Conservation (phyloP, 2,113 vertebrate genomes). For the Sinocyclocheilus anshuiensis region DNA sequence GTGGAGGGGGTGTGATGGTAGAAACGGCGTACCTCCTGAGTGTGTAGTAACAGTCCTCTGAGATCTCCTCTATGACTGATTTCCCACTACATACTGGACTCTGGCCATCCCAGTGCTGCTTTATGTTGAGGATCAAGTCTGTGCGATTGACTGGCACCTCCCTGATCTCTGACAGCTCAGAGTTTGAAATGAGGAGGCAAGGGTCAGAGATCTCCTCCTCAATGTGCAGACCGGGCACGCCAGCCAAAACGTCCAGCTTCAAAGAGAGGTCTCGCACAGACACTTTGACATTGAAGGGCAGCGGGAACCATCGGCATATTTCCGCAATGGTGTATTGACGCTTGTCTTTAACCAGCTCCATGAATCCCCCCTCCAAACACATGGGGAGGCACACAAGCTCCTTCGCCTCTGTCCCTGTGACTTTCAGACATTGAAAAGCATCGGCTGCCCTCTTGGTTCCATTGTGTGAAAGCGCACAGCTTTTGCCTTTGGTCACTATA, state of each 20-base stretch:
- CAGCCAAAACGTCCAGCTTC: conserved; percentile 79
- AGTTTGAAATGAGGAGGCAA: conserved; percentile 77
- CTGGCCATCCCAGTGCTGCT: conserved; percentile 56
- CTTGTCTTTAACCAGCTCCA: conserved; percentile 84
- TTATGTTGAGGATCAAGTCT: conserved; percentile 72
- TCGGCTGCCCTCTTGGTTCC: conserved; percentile 65
- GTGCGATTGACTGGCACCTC: conserved; percentile 77
- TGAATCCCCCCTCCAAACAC: conserved; percentile 82
- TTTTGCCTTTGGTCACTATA: conserved; percentile 72
- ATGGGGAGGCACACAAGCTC: conserved; percentile 78
- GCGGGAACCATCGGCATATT: conserved; percentile 74
- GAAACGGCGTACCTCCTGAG: conserved; percentile 79
- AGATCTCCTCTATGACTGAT: conserved; percentile 78
- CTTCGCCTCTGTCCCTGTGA: conserved; percentile 52
- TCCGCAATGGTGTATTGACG: conserved; percentile 78
- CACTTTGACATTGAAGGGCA: conserved; percentile 86
- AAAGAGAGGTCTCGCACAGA: conserved; percentile 81
- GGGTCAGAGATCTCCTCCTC: conserved; percentile 85
- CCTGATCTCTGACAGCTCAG: conserved; percentile 74
- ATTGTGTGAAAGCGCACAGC: conserved; percentile 66
- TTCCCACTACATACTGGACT: conserved; percentile 40
- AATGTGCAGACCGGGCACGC: conserved; percentile 73
- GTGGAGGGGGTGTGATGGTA: conserved; percentile 76
- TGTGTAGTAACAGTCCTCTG: conserved; percentile 81
- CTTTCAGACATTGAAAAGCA: conserved; percentile 78